These are phyloP conservation scores for Glaucidium brasilianum DNA, from an alignment of 2,113 vertebrate species.

Conservation along the genomic window DNA sequence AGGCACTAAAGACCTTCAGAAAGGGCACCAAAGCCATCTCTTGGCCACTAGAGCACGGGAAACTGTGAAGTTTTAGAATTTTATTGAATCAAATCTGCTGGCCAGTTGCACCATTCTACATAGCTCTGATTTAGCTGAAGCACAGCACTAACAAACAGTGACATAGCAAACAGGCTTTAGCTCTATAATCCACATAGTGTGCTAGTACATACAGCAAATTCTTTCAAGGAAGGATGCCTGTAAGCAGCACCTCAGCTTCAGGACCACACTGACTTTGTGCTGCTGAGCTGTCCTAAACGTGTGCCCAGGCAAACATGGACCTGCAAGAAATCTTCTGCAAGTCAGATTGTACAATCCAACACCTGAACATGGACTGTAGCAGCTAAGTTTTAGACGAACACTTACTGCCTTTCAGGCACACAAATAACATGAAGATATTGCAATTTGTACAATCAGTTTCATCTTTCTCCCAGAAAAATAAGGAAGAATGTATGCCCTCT, in stretches of 20 bases:
- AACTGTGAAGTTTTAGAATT: background rate
- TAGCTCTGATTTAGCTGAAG: background rate
- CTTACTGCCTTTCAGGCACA: background rate
- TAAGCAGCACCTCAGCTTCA: background rate
- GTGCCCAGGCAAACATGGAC: background rate
- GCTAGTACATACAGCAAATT: background rate
- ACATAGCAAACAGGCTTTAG: background rate
- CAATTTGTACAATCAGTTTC: background rate
- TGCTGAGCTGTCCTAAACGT: background rate
- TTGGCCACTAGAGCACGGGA: background rate
- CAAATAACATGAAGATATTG: rapidly evolving
- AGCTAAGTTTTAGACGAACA: background rate
- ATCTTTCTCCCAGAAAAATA: background rate
- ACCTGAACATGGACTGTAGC: background rate
- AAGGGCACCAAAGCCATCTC: background rate
- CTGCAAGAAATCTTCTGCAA: background rate
- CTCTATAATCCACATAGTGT: background rate
- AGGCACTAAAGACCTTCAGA: background rate
- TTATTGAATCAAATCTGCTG: background rate
- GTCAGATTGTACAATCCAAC: background rate
- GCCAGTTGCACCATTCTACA: background rate
- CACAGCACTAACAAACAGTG: background rate
- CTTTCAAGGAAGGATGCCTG: background rate
- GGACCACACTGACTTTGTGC: background rate
- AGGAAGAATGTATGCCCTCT: background rate